Evolutionary conservation across 2,113 vertebrate genomes (phyloP), one percentile per base, ranked within the genome.

Genomic region (Spilogale gracilis): DNA sequence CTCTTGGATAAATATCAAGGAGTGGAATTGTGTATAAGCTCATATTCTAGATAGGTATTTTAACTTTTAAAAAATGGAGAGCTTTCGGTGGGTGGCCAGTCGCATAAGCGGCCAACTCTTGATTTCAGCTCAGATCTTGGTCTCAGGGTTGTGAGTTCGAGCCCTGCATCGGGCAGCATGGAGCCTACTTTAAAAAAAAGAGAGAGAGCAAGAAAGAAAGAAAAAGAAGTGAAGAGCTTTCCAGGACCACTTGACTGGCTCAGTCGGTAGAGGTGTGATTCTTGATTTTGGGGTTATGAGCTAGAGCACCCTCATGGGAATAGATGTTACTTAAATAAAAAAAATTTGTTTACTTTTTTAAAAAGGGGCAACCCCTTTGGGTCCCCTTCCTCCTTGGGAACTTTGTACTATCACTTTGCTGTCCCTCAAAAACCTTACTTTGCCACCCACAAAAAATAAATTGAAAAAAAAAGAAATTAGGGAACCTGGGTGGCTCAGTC

Each of bases 1-100:
- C 78, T 89, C 63, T 96, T 74, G 23, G 20, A 69, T 84, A 95
- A 97, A 86, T 89, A 74, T 45, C 18, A 43, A 60, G n/a, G 90
- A 50, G 23, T 86, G 21, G 78, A 93, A 78, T 63, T 87, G 67
- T 21, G 17, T 79, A 20, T 20, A 93, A 78, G 60, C 13, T 90
- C 25, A 45, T 52, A 61, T 63, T 52, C 16, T 43, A 89, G n/a
- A n/a, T 74, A 9, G 5, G 4, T 88, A 60, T 67, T 82, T 82
- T 79, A 87, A 67, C 83, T 79, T 81, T 81, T 50, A 87, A 82
- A 81, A 74, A 65, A 78, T 63, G 38, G 45, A 61, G 43, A 79
- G 3, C 38, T 94, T 80, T 91, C 54, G 17, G 32, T 12, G 23
- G 73, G 6, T 76, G 12, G 73, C 73, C 43, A 25, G 3, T 76